Percentiles rank a stretch among this genome's conserved stretches.
Conservation (phyloP, 2,113 vertebrate species). For the Planiliza haematocheilus region DNA sequence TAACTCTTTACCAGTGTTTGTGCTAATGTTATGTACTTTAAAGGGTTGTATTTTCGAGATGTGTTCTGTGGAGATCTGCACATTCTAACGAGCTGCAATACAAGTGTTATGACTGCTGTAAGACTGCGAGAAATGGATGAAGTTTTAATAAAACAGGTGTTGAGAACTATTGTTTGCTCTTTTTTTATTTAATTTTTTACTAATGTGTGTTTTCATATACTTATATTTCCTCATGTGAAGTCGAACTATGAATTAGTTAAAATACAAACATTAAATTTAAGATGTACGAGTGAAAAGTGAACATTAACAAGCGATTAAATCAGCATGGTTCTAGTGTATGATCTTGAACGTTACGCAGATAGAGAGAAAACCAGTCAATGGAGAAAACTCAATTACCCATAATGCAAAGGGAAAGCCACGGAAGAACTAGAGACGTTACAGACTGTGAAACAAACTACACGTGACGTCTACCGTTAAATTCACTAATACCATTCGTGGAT, state of each 20-base stretch:
- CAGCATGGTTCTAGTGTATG: too few species aligned
- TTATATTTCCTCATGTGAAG: neutral
- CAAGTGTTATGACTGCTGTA: conserved; percentile 36
- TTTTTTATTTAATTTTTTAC: too few species aligned
- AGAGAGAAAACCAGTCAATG: too few species aligned
- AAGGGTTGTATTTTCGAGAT: neutral
- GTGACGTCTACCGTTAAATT: neutral
- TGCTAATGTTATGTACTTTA: conserved; percentile 21
- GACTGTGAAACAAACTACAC: neutral
- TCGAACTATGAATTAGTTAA: neutral
- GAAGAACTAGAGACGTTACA: conserved; percentile 7
- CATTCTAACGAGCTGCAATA: conserved; percentile 14
- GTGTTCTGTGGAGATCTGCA: conserved; percentile 8
- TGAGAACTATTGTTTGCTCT: too few species aligned
- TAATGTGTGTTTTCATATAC: neutral
- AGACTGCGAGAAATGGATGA: conserved; percentile 17
- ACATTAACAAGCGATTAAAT: too few species aligned
- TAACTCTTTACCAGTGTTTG: conserved; percentile 1
- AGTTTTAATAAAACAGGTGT: conserved; percentile 34
- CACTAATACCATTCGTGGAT: neutral
- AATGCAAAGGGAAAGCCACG: conserved; percentile 14
- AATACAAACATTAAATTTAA: too few species aligned
- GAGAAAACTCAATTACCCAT: conserved; percentile 42
- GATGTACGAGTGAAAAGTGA: too few species aligned
- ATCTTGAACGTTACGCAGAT: conserved; percentile 50